Percentiles rank a stretch among this genome's conserved stretches.
phyloP scores from a whole-genome alignment of 1,140 invertebrate species.

The Anadara kagoshimensis region DNA sequence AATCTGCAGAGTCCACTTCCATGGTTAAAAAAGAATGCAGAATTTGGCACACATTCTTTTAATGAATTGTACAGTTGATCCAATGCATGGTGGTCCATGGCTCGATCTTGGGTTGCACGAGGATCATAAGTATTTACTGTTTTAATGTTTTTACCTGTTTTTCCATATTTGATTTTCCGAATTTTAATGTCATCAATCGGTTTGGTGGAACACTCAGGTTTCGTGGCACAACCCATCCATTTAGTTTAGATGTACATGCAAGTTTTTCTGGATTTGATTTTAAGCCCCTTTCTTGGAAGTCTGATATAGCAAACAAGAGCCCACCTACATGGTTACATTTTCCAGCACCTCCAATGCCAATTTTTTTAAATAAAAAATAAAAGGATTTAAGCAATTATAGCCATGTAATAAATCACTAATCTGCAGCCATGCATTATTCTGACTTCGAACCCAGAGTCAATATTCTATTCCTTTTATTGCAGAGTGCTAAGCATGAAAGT shows the following conservation, averaged over 20 bases:
- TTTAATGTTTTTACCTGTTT: not conserved
- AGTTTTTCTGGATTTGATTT: constrained; percentile 12
- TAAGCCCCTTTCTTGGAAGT: constrained; percentile 4
- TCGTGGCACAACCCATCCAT: constrained; percentile 23
- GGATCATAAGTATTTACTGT: constrained; percentile 15
- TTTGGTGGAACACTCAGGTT: too few species aligned
- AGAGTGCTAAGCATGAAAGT: too few species aligned
- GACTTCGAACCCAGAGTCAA: too few species aligned
- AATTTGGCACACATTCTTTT: constrained; percentile 17
- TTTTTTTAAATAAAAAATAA: too few species aligned
- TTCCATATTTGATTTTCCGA: constrained; percentile 14
- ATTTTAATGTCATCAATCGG: constrained; percentile 17
- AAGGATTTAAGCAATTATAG: too few species aligned
- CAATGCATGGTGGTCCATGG: not conserved
- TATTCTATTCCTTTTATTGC: too few species aligned
- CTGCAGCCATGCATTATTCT: too few species aligned
- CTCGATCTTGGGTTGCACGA: constrained; percentile 19
- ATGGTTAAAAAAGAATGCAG: constrained; percentile 18
- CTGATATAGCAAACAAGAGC: not conserved
- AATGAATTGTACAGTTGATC: constrained; percentile 16
- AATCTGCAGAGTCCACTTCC: too few species aligned
- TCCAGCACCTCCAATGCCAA: constrained; percentile 4
- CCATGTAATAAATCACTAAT: too few species aligned
- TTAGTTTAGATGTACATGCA: constrained; percentile 19
- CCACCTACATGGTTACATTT: constrained; percentile 16